Base-by-base conservation (phyloP, 1,140 invertebrate genomes). In the Pantala flavescens region DNA sequence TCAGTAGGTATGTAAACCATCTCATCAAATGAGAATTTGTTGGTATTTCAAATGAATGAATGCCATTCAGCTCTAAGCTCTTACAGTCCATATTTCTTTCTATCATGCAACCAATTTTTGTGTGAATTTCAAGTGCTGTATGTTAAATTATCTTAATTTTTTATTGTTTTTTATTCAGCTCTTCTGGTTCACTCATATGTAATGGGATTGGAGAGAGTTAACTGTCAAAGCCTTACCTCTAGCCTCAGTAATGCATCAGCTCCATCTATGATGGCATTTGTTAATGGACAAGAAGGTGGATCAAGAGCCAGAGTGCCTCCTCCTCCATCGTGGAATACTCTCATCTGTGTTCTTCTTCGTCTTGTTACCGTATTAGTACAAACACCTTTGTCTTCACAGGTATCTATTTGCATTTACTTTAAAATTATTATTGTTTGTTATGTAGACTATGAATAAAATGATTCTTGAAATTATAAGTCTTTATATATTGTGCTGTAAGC, bases 271-370 rank as follows among this genome's bases (percentile, higher is more conserved):
- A 16, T 21, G 14, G 49, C 16, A 63, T 63, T 63, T 16, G 49
- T 16, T 16, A 63, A 21, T 21, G n/a, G 49, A 19, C 49, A 21
- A 19, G 70, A 71, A 71, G 70, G 21, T 43, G 83, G 71, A 89
- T 91, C 76, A 88, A 87, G 77, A 88, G 90, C 76, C 81, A 89
- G 12, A 82, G 83, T 79, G 80, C 82, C 24, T 91, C 90, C 82
- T 87, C 89, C 0, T 88, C 87, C 88, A 42, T 89, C 86, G 0
- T 88, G 89, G 82, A 89, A 91, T 78, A 84, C 87, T 49, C 82
- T 93, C 16, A 85, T 92, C 43, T 89, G 91, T 76, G 87, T 86
- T 78, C 83, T 92, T 23, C 84, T 93, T 9, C 90, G 89, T 82
- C 83, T 90, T 36, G 86, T 88, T 2, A 88, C 86, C 73, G 88